Evolutionary conservation across 2,113 vertebrate species (phyloP).

Genomic region (Lophotis ruficrista): DNA sequence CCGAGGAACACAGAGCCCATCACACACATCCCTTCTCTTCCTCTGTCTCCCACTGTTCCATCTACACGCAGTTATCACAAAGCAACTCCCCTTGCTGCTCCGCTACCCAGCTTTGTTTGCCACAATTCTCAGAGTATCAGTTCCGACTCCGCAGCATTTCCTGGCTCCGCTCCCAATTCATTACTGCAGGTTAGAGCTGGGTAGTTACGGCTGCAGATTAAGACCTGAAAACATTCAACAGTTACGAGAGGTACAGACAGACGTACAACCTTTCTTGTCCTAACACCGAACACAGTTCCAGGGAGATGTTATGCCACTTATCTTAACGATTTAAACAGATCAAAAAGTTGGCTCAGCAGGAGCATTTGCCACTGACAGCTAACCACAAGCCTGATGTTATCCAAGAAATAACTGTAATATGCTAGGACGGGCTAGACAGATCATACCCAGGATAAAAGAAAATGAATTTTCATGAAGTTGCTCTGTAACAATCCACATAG

Average conservation of each 20-base stretch:
- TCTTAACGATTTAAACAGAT: slow-evolving; percentile 25
- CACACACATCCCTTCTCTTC: neutral
- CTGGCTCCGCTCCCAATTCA: slow-evolving; percentile 31
- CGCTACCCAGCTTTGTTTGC: neutral
- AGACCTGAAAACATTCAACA: slow-evolving; percentile 43
- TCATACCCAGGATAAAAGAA: neutral
- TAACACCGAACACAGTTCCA: neutral
- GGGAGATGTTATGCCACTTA: slow-evolving; percentile 1
- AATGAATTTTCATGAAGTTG: neutral
- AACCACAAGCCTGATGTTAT: slow-evolving; percentile 33
- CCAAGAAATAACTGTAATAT: neutral
- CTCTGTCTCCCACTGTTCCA: neutral
- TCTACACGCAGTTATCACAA: neutral
- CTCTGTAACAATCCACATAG: neutral
- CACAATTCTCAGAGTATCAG: neutral
- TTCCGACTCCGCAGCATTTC: neutral
- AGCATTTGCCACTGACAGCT: neutral
- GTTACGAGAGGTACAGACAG: neutral
- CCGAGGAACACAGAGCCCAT: neutral
- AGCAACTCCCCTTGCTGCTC: neutral
- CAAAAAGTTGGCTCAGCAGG: neutral
- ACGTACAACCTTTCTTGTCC: neutral
- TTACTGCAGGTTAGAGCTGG: slow-evolving; percentile 41
- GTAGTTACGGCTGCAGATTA: slow-evolving; percentile 51
- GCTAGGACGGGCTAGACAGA: neutral